Evolutionary conservation across 2,113 vertebrate species (phyloP).

Genomic region (Tylochromis polylepis): DNA sequence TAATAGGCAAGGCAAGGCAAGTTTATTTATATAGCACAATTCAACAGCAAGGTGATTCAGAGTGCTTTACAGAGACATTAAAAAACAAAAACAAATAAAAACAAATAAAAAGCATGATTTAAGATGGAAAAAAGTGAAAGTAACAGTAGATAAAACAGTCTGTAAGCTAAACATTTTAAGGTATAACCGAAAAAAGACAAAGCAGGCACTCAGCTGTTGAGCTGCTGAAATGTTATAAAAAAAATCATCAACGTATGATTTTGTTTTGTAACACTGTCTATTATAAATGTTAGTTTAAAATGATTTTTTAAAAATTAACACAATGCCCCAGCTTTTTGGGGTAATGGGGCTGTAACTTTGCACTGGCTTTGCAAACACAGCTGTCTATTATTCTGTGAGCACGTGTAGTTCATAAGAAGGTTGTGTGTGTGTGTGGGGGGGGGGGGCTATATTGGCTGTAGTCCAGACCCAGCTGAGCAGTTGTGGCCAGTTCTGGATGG

Average conservation of each 20-base stretch:
- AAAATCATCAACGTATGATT: background rate
- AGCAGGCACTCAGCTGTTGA: background rate
- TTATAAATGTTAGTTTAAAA: background rate
- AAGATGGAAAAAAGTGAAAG: too few species aligned
- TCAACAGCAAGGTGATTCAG: too few species aligned
- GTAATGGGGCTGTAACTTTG: background rate
- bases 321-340: background rate
- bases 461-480: constrained; percentile 20
- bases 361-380: background rate
- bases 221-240: background rate
- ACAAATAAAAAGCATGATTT: too few species aligned
- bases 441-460: background rate
- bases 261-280: background rate
- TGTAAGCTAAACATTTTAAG: background rate
- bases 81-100: too few species aligned
- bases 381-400: constrained; percentile 34
- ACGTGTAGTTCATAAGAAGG: constrained; percentile 12
- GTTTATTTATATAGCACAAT: too few species aligned
- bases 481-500: constrained; percentile 39
- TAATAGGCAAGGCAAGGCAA: too few species aligned
- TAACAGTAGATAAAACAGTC: too few species aligned
- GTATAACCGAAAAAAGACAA: background rate
- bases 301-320: background rate
- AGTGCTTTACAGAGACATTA: too few species aligned
- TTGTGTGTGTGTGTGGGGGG: background rate